These are phyloP conservation scores for Galbula dea DNA, from an alignment of 2,113 vertebrate species.

Conservation along the genomic window DNA sequence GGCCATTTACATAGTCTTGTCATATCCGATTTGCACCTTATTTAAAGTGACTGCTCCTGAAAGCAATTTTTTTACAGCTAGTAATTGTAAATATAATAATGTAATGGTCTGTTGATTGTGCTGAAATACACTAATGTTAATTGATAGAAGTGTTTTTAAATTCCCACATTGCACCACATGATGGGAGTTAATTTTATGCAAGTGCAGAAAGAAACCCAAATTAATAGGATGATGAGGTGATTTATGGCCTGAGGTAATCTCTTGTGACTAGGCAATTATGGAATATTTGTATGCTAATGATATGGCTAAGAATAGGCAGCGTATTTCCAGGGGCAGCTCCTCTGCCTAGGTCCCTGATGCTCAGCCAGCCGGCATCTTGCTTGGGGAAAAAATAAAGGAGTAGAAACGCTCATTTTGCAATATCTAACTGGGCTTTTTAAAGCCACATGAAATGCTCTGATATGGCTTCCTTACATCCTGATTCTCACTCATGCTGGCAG, in stretches of 20 bases:
- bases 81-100: constrained; percentile 33
- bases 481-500: neutral
- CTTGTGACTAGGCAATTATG: constrained; percentile 43
- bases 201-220: neutral
- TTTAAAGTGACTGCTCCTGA: constrained; percentile 45
- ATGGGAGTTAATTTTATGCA: constrained; percentile 24
- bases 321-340: neutral
- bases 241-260: constrained; percentile 23
- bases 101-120: neutral
- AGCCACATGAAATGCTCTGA: neutral
- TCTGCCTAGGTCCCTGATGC: neutral
- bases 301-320: neutral
- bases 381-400: neutral
- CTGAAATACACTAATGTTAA: constrained; percentile 34
- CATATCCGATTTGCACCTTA: neutral
- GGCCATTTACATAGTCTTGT: neutral
- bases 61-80: constrained; percentile 52
- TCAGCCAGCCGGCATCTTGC: neutral
- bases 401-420: neutral
- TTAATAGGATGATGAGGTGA: constrained; percentile 34
- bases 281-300: constrained; percentile 32
- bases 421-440: neutral
- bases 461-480: neutral
- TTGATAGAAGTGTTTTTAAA: constrained; percentile 47
- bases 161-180: neutral